Evolutionary conservation across 2,888 invertebrate species (phyloP), one percentile per base, ranked within the genome.

Genomic region (Andrena chrysosceles): DNA sequence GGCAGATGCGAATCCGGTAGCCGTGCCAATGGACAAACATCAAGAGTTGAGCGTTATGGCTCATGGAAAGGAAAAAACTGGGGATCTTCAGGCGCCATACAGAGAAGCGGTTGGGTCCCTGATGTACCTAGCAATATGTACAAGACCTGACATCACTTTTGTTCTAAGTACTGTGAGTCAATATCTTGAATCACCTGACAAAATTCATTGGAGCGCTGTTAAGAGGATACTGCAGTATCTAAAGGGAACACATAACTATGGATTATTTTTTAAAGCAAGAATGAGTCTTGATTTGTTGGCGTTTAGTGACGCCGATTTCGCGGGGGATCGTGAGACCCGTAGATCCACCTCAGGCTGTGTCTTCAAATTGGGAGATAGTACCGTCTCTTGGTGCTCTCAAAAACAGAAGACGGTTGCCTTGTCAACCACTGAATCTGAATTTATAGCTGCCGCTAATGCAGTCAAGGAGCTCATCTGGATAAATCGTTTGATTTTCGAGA

Each of bases 401-500:
- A 54, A 23, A 54, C 54, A 54, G 7, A 54, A 54, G 23, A 20
- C 20, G 8, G 7, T 54, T 54, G 54, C 23, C 8, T 54, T 54
- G 20, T 54, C 54, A 20, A 23, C 54, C 20, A 54, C 54, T 20
- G 54, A 54, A 2, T 23, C 54, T 2, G 54, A 54, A 23, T 54
- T 63, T 33, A 10, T 63, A 20, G 35, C 62, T n/a, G 62, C 62
- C n/a, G 62, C 62, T 7, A n/a, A 62, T 5, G 35, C 62, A 20
- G 8, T 54, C 16, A 54, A 0, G 54, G 54, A 54, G 20, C 10
- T 62, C 8, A 35, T 62, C n/a, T 62, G 35, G 20, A 1, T 62
- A 20, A n/a, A 33, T 16, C 35, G 33, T 10, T 23, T 62, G 8
- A 0, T 62, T 7, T 7, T 0, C 35, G 62, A 35, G 8, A 62